phyloP scores from a whole-genome alignment of 2,888 invertebrate species.

The Idaea biselata region DNA sequence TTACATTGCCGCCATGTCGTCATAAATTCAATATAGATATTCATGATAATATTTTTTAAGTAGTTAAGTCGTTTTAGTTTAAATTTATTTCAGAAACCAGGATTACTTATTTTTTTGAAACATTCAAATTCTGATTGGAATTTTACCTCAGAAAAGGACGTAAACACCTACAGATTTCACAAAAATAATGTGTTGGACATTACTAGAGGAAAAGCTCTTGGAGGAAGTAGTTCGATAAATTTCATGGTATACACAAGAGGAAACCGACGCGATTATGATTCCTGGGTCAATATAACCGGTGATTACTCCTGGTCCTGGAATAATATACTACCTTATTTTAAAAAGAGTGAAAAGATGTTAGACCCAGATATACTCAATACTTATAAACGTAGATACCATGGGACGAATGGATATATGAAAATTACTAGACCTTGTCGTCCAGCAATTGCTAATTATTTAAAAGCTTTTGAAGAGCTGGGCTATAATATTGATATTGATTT shows the following conservation, averaged over 20 bases:
- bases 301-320: conserved; percentile 75
- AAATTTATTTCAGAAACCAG: conserved; percentile 12
- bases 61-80: too few species aligned
- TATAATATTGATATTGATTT: conserved; percentile 43
- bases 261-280: conserved; percentile 44
- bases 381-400: conserved; percentile 28
- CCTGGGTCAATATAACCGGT: conserved; percentile 65
- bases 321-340: conserved; percentile 64
- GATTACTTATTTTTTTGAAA: conserved; percentile 6
- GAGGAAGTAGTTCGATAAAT: conserved; percentile 75
- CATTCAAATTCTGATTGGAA: conserved; percentile 14
- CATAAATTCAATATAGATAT: too few species aligned
- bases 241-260: conserved; percentile 75
- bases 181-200: conserved; percentile 9
- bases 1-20: too few species aligned
- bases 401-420: conserved; percentile 32
- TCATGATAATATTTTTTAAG: too few species aligned
- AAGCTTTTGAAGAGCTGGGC: conserved; percentile 57
- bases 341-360: conserved; percentile 60
- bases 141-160: conserved; percentile 45
- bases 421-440: conserved; percentile 31
- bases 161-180: conserved; percentile 33
- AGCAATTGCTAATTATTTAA: conserved; percentile 31
- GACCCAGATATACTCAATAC: conserved; percentile 29
- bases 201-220: conserved; percentile 79